Evolutionary conservation across 2,797 vertebrate genomes (phyloP).

Genomic region (Anabacerthia variegaticeps): DNA sequence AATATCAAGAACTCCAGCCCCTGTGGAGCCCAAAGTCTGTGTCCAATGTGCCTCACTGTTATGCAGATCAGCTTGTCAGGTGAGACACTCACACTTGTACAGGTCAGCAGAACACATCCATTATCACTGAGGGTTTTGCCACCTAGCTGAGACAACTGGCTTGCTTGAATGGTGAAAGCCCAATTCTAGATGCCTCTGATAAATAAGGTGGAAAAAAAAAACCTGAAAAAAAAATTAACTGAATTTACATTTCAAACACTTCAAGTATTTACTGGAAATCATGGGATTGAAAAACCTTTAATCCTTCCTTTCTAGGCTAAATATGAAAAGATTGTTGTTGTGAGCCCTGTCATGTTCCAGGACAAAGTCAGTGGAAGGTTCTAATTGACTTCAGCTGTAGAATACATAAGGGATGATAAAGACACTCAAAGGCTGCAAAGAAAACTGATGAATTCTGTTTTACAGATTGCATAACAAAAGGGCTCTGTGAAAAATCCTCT

Average conservation of each 20-base stretch:
- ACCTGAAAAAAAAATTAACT: not conserved
- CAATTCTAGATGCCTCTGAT: not conserved
- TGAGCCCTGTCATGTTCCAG: not conserved
- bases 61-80: not conserved
- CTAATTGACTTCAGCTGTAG: constrained; percentile 33
- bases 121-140: not conserved
- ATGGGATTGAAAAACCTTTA: not conserved
- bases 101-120: accelerated
- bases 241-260: constrained; percentile 4
- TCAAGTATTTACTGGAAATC: not conserved
- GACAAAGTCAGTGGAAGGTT: not conserved
- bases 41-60: not conserved
- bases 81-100: accelerated
- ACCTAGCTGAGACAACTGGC: not conserved
- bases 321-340: not conserved
- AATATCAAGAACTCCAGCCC: not conserved
- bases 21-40: not conserved
- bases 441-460: constrained; percentile 7
- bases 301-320: not conserved
- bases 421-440: not conserved
- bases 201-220: not conserved
- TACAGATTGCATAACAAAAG: constrained; percentile 25
- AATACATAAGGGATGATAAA: not conserved
- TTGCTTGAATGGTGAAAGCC: accelerated
- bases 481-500: constrained; percentile 24